Evolutionary conservation across 2,797 vertebrate species (phyloP), one percentile per base, ranked within the genome.

Genomic region (Gymnothorax javanicus): DNA sequence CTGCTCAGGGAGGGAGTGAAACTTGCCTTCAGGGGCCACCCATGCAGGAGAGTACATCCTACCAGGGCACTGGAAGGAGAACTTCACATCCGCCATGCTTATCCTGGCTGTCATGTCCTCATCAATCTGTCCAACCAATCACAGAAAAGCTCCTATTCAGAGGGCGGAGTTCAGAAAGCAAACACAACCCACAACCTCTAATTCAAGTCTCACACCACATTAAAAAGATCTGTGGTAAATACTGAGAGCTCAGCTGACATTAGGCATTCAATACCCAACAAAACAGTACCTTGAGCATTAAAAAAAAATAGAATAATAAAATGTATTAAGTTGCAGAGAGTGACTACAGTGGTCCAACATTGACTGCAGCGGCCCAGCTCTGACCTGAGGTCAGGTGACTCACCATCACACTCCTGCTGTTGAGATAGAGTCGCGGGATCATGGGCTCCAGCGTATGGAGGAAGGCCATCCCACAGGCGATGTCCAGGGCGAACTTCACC

Each of bases 21-120:
- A 11, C 59, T 54, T 95, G 99, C 98, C 98, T 96, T 99, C 98
- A 3, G 98, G 98, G 9, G 98, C 98, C 92, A 99, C 97, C 98
- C 98, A 99, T 17, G 98, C 98, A 0, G 98, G 98, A 1, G 97
- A 96, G 7, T 99, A 99, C 96, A 98, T 99, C 81, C 98, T 96
- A 23, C 98, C 98, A 0, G 98, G 98, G 93, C 98, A 99, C 94
- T 99, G 98, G 95, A 99, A 99, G 88, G 98, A 99, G 93, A 99
- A 97, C 92, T 99, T 99, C 7, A 97, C 98, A 0, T 99, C 98
- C 0, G 98, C 98, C 98, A 99, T 99, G 94, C 98, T 98, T 93
- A 99, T 96, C 62, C 98, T 96, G 7, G 98, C 98, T 0, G 98
- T 99, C 98, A 99, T 99, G 92, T 99, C 98, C 91, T 99, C 98